Evolutionary conservation across 2,113 vertebrate species (phyloP), one percentile per base, ranked within the genome.

Genomic region (Myanophis thanlyinensis): DNA sequence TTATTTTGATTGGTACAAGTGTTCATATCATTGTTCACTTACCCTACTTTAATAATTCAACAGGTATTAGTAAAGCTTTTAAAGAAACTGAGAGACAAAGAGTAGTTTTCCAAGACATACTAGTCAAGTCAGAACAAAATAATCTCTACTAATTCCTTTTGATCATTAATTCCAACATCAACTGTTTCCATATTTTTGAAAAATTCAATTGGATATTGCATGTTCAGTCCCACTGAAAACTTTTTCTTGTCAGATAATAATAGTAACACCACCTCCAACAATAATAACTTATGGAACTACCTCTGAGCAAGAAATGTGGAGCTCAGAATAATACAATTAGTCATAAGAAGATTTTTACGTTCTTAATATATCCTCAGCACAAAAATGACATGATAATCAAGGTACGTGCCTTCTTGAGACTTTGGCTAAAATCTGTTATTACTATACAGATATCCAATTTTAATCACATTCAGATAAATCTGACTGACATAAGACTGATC

Each of bases 251-350:
- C 23, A 91, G 20, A 25, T 73, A 73, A 73, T 18, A 73, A 40
- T 67, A 15, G 30, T 15, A 35, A 67, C 56, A 62, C 4, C 11
- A 67, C 30, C 30, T 67, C 13, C 62, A 67, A n/a, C 25, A 59
- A 59, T 15, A 18, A 18, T 35, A 35, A 40, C 22, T 80, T 80
- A 40, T 23, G 53, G 6, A 86, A 87, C 56, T 86, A 25, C 87
- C 53, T 20, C 25, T 90, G n/a, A 53, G 40, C 49, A 44, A 53
- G 35, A 90, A 85, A 90, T 90, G 51, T 90, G 35, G 49, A 91
- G 52, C 44, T 91, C 46, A 91, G 90, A 85, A 25, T 59, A 91
- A 86, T 86, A 91, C 11, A 52, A 85, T 91, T 52, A 91, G 35
- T 54, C 15, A 27, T 91, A 90, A 73, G 80, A 27, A n/a, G 25